Evolutionary conservation across 2,888 invertebrate genomes (phyloP), one percentile per base, ranked within the genome.

Genomic region (Watsonalla binaria): DNA sequence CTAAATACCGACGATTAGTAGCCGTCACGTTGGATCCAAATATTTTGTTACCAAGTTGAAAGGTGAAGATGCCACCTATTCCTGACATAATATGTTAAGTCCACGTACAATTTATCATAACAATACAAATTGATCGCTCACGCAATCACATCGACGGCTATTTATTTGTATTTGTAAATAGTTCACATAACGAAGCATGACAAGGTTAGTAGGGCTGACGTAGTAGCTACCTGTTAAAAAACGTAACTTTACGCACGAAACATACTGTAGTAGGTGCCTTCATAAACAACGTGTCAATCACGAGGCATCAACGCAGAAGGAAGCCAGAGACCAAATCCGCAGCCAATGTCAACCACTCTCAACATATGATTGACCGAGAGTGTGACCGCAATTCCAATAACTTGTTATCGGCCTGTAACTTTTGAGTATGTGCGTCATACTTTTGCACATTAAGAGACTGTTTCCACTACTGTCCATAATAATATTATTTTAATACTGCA

Each of bases 321-420:
- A 84, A 84, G 78, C 73, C 64, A 55, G 62, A 71, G 67, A 70
- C 73, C 65, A 72, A 79, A 79, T 11, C 74, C 70, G 69, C 64
- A 68, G 62, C 69, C 82, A 86, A 85, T 84, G 85, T 80, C 84
- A 80, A 80, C 80, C 63, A 65, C 72, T 76, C 67, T 54, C 47
- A 6, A 71, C 72, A 72, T 71, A 73, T 70, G 69, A 75, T 68
- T 76, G 74, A 72, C 76, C 72, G 74, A 74, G 65, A 72, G 66
- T 63, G 63, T 60, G 75, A 70, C 74, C 73, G 71, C 75, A 67
- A 72, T 72, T 67, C 58, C 62, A 63, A 55, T 66, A 55, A 64
- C 37, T 11, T 66, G 61, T 64, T 68, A 63, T 66, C 69, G 65
- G 65, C 71, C 68, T 65, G 60, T 66, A 65, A 66, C 68, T 57